Evolutionary conservation across 2,797 vertebrate genomes (phyloP).

Genomic region (Sebastes minor): DNA sequence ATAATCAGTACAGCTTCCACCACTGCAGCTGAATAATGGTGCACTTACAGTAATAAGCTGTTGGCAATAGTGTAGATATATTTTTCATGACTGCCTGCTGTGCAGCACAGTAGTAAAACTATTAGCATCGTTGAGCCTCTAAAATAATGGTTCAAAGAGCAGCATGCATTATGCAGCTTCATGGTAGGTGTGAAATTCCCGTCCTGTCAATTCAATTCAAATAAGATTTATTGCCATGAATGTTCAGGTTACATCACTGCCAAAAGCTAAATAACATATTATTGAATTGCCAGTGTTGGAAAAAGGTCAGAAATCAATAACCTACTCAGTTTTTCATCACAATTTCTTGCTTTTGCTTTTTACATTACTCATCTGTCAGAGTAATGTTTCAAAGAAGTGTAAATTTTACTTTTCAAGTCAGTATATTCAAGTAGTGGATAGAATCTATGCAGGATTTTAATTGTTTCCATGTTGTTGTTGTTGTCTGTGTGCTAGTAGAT

Average conservation of each 20-base stretch:
- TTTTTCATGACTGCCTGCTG: not conserved
- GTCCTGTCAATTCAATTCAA: not conserved
- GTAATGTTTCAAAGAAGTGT: not conserved
- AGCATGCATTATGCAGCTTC: slow-evolving; percentile 12
- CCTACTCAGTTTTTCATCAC: not conserved
- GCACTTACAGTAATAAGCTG: not conserved
- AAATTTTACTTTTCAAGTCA: not conserved
- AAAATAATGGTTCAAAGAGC: not conserved
- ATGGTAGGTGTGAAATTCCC: not conserved
- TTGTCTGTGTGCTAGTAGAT: not conserved
- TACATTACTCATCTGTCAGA: not conserved
- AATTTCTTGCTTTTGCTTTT: not conserved
- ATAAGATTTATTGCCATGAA: not conserved
- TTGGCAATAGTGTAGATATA: not conserved
- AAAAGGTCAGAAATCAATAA: not conserved
- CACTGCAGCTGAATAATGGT: not conserved
- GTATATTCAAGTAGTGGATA: not conserved
- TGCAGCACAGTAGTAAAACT: not conserved
- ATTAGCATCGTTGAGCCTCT: not conserved
- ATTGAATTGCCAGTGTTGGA: not conserved
- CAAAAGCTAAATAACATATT: not conserved
- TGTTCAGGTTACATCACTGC: not conserved
- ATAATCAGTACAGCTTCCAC: not conserved
- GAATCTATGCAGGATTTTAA: not conserved
- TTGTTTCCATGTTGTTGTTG: not conserved